These are phyloP conservation scores for Glandiceps talaboti DNA, from an alignment of 53 echinoderm and acorn worm genomes.

Conservation along the genomic window DNA sequence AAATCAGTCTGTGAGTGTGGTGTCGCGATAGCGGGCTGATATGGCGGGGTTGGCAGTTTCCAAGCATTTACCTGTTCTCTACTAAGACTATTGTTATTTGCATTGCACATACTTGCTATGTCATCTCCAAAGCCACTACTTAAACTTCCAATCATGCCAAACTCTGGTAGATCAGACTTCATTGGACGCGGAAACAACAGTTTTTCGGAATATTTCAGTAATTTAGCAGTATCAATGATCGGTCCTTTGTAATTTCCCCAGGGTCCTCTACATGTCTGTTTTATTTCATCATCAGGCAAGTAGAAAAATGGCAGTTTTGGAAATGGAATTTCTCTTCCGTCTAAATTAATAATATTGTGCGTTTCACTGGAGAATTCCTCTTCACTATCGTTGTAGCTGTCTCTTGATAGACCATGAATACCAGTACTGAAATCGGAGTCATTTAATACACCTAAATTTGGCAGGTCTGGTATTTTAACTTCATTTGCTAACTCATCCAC, in stretches of 20 bases:
- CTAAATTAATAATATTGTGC: not conserved
- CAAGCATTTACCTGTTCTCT: too few species aligned
- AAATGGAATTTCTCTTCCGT: not conserved
- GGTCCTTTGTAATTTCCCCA: constrained; percentile 58
- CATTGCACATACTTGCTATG: too few species aligned
- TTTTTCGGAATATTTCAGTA: not conserved
- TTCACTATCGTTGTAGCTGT: not conserved
- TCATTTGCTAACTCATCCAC: not conserved
- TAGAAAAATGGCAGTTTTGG: not conserved
- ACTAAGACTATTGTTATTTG: too few species aligned
- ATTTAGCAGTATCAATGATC: constrained; percentile 11
- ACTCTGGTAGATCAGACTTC: too few species aligned
- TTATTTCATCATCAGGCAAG: not conserved
- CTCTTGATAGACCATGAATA: not conserved
- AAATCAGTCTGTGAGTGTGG: too few species aligned
- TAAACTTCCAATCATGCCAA: too few species aligned
- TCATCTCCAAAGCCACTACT: too few species aligned
- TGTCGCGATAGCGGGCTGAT: too few species aligned
- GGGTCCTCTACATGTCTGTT: constrained; percentile 17
- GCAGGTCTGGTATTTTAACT: not conserved
- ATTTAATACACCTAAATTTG: not conserved
- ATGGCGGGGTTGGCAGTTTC: too few species aligned
- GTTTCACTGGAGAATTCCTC: not conserved
- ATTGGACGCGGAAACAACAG: too few species aligned
- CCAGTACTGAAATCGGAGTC: not conserved